These are phyloP conservation scores for Lamprologus lemairii DNA, from an alignment of 2,113 vertebrate genomes.

Conservation along the genomic window DNA sequence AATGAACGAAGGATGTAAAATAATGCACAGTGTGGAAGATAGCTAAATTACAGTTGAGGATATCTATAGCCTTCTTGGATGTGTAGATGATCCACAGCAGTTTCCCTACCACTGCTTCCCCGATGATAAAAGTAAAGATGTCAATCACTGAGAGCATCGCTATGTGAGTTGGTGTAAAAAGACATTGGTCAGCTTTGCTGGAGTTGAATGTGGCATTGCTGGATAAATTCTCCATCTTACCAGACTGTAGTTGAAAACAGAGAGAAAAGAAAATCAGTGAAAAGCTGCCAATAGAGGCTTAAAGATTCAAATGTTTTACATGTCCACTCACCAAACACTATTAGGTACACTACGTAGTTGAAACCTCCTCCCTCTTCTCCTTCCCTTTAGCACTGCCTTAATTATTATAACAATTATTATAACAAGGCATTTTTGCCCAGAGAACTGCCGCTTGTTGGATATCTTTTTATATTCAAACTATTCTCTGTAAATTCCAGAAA, in stretches of 20 bases:
- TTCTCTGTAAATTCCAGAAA: neutral
- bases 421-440: neutral
- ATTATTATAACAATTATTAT: neutral
- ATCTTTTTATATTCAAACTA: neutral
- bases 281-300: neutral
- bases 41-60: constrained; percentile 18
- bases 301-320: neutral
- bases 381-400: neutral
- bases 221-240: neutral
- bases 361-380: neutral
- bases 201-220: neutral
- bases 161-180: accelerated
- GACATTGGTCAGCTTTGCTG: accelerated
- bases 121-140: neutral
- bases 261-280: neutral
- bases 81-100: constrained; percentile 10
- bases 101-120: neutral
- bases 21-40: constrained; percentile 23
- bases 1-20: neutral
- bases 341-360: neutral
- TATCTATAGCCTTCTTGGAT: neutral
- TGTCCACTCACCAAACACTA: neutral
- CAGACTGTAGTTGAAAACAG: neutral
- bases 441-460: neutral
- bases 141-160: accelerated